A percentile compares a stretch with the other conserved stretches of the same genome.
phyloP scores from a whole-genome alignment of 2,113 vertebrate genomes.

The Bucco capensis region DNA sequence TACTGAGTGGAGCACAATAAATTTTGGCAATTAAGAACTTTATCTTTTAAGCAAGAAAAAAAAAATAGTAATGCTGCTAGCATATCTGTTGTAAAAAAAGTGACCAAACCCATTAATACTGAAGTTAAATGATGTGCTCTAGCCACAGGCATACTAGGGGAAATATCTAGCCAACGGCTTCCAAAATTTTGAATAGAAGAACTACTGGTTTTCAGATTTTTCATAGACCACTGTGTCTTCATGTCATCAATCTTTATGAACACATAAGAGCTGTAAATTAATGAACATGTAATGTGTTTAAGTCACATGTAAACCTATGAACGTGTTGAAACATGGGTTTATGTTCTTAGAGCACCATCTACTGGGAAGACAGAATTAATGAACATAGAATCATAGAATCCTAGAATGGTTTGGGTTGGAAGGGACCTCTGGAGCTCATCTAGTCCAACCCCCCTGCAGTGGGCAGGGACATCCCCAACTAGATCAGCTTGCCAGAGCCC shows the following conservation, averaged over 20 bases:
- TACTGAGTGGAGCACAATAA: not conserved
- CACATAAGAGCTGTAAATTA: not conserved
- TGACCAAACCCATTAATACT: not conserved
- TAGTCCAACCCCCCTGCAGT: too few relatives aligned
- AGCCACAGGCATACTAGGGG: too few relatives aligned
- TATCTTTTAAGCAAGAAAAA: not conserved
- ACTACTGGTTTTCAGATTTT: not conserved
- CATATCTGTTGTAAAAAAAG: not conserved
- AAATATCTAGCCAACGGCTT: not conserved
- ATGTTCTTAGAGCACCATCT: conserved; percentile 68
- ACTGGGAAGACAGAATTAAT: conserved; percentile 28
- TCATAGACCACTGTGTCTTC: not conserved
- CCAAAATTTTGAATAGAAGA: not conserved
- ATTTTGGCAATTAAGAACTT: not conserved
- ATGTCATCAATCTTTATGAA: not conserved
- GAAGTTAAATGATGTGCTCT: not conserved
- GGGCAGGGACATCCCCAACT: too few relatives aligned
- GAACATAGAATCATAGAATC: too few relatives aligned
- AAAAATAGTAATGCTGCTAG: not conserved
- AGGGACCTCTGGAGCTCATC: too few relatives aligned
- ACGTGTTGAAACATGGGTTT: not conserved
- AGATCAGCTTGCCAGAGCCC: too few relatives aligned
- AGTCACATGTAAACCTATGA: not conserved
- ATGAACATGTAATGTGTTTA: not conserved
- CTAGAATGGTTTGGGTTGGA: too few relatives aligned